phyloP scores from a whole-genome alignment of 1,140 invertebrate genomes.

The Andrena cerasifolii region DNA sequence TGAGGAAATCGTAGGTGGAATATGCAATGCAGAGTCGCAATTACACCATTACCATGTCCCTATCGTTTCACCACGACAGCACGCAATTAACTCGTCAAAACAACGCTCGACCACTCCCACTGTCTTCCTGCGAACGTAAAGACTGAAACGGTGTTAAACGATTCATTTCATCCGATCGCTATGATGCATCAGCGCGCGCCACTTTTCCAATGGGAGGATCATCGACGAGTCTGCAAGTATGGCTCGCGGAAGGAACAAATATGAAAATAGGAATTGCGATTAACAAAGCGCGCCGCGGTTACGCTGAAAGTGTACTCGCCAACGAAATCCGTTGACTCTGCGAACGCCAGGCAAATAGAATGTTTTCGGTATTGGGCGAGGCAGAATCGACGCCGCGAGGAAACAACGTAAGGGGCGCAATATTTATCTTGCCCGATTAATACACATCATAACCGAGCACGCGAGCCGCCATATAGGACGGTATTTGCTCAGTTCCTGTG shows the following conservation, averaged over 20 bases:
- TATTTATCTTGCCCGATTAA: constrained; percentile 58
- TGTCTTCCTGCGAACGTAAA: not conserved
- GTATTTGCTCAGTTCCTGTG: constrained; percentile 58
- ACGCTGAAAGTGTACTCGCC: no score
- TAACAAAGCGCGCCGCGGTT: no score
- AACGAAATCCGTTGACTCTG: no score
- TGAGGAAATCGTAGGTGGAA: constrained; percentile 13
- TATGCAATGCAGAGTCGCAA: not conserved
- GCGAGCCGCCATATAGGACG: not conserved
- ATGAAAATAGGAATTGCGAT: no score
- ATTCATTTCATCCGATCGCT: no score
- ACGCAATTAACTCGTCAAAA: constrained; percentile 13
- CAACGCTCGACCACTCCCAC: not conserved
- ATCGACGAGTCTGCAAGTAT: no score
- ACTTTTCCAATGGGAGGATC: no score
- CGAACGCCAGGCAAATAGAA: no score
- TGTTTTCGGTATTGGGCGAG: not conserved
- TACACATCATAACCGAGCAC: constrained; percentile 55
- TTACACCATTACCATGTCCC: not conserved
- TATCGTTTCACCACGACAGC: not conserved
- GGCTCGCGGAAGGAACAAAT: no score
- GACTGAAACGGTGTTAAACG: not conserved
- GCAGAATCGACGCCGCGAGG: not conserved
- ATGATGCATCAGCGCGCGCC: no score
- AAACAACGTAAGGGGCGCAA: constrained; percentile 31